Conservation (phyloP, 2,888 invertebrate species). For the Odontocerum albicorne region DNA sequence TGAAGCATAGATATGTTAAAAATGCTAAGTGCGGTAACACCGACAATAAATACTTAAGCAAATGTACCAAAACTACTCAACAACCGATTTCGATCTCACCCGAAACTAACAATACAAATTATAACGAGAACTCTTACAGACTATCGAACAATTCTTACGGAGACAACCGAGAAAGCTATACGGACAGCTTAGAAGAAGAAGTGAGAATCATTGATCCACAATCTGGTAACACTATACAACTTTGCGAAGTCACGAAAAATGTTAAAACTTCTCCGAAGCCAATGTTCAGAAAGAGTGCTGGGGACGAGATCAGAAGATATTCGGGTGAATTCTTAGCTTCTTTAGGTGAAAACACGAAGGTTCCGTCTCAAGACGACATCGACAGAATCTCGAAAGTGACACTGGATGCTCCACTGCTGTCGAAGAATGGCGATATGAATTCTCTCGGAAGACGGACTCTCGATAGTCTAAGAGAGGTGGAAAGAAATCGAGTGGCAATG, state of each 20-base stretch:
- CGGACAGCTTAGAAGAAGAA: constrained; percentile 36
- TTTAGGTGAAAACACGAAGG: constrained; percentile 45
- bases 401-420: constrained; percentile 75
- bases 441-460: constrained; percentile 76
- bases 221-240: constrained; percentile 27
- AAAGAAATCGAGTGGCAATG: constrained; percentile 82
- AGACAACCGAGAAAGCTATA: constrained; percentile 38
- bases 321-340: constrained; percentile 40
- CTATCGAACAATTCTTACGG: constrained; percentile 41
- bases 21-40: constrained; percentile 44
- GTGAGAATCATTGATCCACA: constrained; percentile 25
- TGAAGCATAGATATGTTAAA: constrained; percentile 47
- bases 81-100: constrained; percentile 17
- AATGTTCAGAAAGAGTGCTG: constrained; percentile 51
- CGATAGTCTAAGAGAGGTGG: constrained; percentile 87
- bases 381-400: constrained; percentile 89
- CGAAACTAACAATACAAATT: constrained; percentile 49
- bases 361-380: constrained; percentile 83
- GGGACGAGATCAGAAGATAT: constrained; percentile 47
- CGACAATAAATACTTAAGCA: constrained; percentile 51
- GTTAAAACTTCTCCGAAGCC: neutral
- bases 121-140: constrained; percentile 41
- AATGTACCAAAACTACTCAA: constrained; percentile 26
- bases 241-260: constrained; percentile 23
- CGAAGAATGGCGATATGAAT: constrained; percentile 65